Base-by-base conservation (phyloP, 2,113 vertebrate genomes). In the Chloroceryle aenea region DNA sequence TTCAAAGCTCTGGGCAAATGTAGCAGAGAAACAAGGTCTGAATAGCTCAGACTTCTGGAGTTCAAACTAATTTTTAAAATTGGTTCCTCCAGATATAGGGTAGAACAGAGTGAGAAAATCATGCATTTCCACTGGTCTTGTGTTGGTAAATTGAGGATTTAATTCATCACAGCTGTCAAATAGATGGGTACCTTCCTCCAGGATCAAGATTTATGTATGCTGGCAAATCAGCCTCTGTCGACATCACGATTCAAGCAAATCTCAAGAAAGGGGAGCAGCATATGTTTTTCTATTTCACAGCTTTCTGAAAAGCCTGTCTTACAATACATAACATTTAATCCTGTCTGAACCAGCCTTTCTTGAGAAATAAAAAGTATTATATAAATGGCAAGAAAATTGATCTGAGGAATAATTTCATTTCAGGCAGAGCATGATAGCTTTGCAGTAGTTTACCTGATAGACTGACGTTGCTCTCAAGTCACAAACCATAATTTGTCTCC, bases 331-430 rank as follows among this genome's bases (percentile, higher is more conserved):
- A 85, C 82, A 63, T 83, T 91, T 83, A 81, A 74, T 80, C 32
- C 52, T 85, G 79, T 40, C 81, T 96, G 87, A 89, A 88, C 10
- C 27, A 78, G 29, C 6, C 85, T 87, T 85, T 95, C 81, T 62
- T 90, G 89, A 84, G 82, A 86, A 97, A 94, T 78, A 95, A 96
- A 88, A 92, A 86, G 66, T 50, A 85, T 84, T 77, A 75, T 75
- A 21, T 82, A 91, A 93, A 55, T 68, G 63, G 88, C 76, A 87
- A 96, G 68, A 76, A 94, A 80, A 32, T 58, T 62, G 43, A 81
- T 75, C 86, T 40, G 56, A 94, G 62, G 32, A 71, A 36, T 67
- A 53, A 87, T 88, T 93, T 75, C 36, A 56, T 79, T 87, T 89
- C 64, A 77, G 85, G 83, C 64, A 90, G 45, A 74, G 55, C n/a